Evolutionary conservation across 2,113 vertebrate genomes (phyloP), one percentile per base, ranked within the genome.

Genomic region (Phyllostomus hastatus): DNA sequence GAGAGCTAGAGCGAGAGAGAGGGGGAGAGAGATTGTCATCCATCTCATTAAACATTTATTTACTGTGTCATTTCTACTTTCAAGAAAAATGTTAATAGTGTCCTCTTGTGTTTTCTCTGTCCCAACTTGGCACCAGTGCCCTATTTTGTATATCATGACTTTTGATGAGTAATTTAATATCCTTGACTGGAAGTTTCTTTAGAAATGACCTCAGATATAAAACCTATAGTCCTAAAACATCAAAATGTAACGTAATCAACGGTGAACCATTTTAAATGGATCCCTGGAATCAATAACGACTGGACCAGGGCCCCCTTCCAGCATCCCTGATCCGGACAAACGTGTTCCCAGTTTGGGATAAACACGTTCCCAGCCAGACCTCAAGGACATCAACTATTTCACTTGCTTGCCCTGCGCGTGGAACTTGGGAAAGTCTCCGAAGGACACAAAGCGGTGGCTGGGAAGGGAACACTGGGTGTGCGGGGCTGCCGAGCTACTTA

Each of bases 401-500:
- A 75, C 54, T 82, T 90, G 88, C 95, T 15, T 28, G 24, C 28
- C 92, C 84, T 43, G 54, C 52, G 3, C 85, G 82, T 80, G 96
- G 79, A 95, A 67, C 48, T 75, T 54, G 84, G 88, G 48, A 90
- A 48, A 75, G 80, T 90, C 97, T 90, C 94, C n/a, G 0, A 28
- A 97, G 95, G 90, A 90, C 94, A 94, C 46, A 92, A 70, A 4
- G 46, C 28, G 7, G 81, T 69, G 92, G 94, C 94, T 88, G 17
- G 94, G n/a, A 81, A 94, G 67, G 83, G 87, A 84, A 95, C 22
- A 48, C 59, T 4, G 41, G 88, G 2, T 26, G 75, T 10, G 35
- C 43, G 46, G 84, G 81, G 90, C 43, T 31, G 80, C 96, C 83
- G 94, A 95, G 72, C 92, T 95, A 88, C 97, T 95, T 85, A 75